Conservation (phyloP, 64 coral and sea anemone genomes). For the Acropora yongei region DNA sequence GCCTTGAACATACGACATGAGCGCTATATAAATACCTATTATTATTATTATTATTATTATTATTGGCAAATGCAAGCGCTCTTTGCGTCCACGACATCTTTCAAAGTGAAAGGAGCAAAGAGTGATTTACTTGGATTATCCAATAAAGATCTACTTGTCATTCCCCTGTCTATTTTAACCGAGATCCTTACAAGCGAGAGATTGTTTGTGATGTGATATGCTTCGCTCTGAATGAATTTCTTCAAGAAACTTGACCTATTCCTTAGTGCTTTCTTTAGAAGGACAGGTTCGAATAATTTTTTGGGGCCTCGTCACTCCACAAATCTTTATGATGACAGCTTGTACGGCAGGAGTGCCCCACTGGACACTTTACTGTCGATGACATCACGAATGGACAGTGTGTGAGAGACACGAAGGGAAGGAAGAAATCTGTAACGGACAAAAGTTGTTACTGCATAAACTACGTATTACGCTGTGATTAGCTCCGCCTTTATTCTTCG, state of each 20-base stretch:
- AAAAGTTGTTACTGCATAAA: background rate
- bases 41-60: too few species aligned
- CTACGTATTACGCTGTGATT: too few species aligned
- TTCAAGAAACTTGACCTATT: background rate
- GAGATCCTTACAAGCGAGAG: background rate
- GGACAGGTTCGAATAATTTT: background rate
- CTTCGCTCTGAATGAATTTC: background rate
- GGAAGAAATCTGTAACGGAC: constrained; percentile 14
- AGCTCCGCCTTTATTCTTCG: background rate
- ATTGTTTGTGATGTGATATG: constrained; percentile 35
- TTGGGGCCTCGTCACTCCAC: background rate
- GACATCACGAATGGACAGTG: background rate
- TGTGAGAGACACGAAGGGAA: constrained; percentile 10
- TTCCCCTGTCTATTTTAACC: background rate
- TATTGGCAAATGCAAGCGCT: constrained; percentile 6
- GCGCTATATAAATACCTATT: too few species aligned
- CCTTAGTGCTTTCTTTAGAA: background rate
- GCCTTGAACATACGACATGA: too few species aligned
- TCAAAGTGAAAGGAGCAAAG: background rate
- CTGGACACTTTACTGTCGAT: background rate
- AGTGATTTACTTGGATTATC: background rate
- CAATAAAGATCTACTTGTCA: background rate
- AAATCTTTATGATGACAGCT: background rate
- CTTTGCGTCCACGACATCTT: constrained; percentile 1
- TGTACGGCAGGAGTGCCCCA: background rate